These are phyloP conservation scores for Carettochelys insculpta DNA, from an alignment of 2,113 vertebrate genomes.

Conservation along the genomic window DNA sequence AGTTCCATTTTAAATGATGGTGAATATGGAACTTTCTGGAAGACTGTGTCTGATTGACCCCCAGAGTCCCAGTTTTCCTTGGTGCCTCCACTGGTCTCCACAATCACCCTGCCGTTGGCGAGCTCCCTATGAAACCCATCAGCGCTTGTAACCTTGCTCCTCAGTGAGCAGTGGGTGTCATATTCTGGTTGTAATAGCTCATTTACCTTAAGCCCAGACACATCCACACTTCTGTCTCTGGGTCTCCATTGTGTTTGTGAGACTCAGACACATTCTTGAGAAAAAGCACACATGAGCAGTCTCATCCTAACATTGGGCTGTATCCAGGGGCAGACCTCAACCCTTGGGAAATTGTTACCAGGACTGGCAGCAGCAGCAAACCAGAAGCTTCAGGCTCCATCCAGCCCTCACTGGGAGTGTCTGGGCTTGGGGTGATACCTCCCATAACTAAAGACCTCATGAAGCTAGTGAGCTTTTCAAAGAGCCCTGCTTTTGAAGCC, in stretches of 20 bases:
- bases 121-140: background rate
- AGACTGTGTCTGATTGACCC: background rate
- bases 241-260: background rate
- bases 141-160: fast-evolving
- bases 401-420: background rate
- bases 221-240: background rate
- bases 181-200: no score
- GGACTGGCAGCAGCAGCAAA: background rate
- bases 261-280: no score
- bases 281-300: background rate
- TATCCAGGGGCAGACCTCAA: background rate
- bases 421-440: no score
- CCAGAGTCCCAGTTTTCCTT: fast-evolving
- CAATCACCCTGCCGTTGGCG: background rate
- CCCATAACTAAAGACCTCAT: background rate
- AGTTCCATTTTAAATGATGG: background rate
- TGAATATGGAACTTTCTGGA: background rate
- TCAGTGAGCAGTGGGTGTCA: no score
- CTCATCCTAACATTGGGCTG: background rate
- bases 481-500: background rate
- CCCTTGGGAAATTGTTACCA: background rate
- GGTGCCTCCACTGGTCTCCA: background rate
- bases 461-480: background rate
- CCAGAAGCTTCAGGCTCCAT: background rate
- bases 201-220: background rate